Percentiles rank a stretch among this genome's conserved stretches.
Conservation (phyloP, 2,113 vertebrate genomes). For the Xenotilapia leptura region DNA sequence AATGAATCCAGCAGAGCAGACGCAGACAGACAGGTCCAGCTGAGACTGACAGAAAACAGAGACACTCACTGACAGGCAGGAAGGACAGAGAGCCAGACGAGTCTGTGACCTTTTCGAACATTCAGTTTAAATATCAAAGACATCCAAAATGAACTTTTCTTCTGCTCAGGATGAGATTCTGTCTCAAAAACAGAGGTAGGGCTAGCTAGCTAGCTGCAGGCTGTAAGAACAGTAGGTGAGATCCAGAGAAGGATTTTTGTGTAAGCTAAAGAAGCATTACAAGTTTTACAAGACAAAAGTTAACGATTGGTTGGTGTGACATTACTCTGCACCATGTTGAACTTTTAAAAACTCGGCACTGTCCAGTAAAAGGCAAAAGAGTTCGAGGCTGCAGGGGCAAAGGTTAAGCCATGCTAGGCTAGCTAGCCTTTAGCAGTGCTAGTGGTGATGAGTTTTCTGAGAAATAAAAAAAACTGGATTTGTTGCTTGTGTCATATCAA, state of each 20-base stretch:
- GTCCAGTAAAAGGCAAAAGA: not conserved
- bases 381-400: not conserved
- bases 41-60: not conserved
- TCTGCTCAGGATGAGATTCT: not conserved
- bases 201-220: fast-evolving
- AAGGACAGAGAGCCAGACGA: not conserved
- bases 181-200: not conserved
- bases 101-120: constrained; percentile 49
- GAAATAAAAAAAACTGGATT: not conserved
- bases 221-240: not conserved
- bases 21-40: not conserved
- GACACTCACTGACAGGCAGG: not conserved
- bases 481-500: not conserved
- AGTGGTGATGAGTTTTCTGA: not conserved
- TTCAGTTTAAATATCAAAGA: constrained; percentile 53
- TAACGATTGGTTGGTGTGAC: fast-evolving
- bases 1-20: not conserved
- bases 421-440: not conserved
- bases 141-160: constrained; percentile 38
- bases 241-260: not conserved
- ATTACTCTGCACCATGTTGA: not conserved
- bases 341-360: not conserved
- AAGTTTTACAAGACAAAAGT: not conserved
- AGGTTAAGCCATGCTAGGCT: not conserved
- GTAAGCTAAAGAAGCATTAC: not conserved